Conservation (phyloP, 2,888 invertebrate species). For the Heliconius erato region DNA sequence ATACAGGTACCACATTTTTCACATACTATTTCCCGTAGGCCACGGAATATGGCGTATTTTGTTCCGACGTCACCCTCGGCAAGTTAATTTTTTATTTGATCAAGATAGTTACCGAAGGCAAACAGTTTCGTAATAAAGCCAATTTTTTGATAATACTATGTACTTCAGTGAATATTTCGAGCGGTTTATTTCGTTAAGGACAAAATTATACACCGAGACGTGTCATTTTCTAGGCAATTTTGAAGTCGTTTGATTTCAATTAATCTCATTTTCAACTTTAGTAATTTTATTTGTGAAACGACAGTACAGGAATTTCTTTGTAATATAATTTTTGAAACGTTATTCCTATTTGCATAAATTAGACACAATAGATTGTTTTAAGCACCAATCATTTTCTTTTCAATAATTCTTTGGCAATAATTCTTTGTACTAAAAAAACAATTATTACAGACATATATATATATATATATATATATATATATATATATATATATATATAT, state of each 20-base stretch:
- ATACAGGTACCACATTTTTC: conserved; percentile 36
- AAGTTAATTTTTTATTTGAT: conserved; percentile 83
- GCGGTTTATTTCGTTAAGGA: conserved; percentile 68
- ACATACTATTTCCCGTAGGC: conserved; percentile 52
- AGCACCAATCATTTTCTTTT: neutral
- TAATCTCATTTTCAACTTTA: conserved; percentile 75
- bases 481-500: no score
- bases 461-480: no score
- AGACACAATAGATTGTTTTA: neutral
- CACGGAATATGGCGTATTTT: conserved; percentile 73
- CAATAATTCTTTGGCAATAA: neutral
- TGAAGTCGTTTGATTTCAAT: conserved; percentile 76
- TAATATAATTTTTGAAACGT: conserved; percentile 11
- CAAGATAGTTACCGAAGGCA: conserved; percentile 76
- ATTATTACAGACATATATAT: neutral
- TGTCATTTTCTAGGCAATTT: conserved; percentile 81
- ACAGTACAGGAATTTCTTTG: conserved; percentile 16
- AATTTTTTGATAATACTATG: conserved; percentile 82
- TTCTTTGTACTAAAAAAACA: neutral
- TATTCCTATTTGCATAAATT: conserved; percentile 1
- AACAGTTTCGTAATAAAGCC: conserved; percentile 83
- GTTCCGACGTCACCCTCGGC: conserved; percentile 71
- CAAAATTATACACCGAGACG: conserved; percentile 74
- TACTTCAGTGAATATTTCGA: conserved; percentile 64
- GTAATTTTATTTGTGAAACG: conserved; percentile 46